A percentile compares a stretch with the other conserved stretches of the same genome.
These are phyloP conservation scores for Etheostoma nigrum DNA, from an alignment of 2,797 vertebrate species.

Conservation along the genomic window DNA sequence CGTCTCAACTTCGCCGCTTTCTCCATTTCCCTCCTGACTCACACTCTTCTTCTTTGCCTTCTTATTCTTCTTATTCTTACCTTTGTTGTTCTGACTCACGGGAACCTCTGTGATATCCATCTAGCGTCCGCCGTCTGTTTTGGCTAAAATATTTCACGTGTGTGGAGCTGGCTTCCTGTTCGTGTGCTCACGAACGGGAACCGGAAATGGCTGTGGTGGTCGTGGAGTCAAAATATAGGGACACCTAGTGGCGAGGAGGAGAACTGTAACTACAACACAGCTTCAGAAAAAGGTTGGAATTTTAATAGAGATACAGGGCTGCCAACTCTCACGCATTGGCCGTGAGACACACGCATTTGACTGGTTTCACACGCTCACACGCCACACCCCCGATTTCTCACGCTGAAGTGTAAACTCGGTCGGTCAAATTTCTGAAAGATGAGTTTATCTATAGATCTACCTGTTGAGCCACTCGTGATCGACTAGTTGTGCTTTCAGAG, in stretches of 20 bases:
- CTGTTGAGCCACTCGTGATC: no score
- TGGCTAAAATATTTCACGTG: conserved; percentile 64
- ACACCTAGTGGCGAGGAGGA: conserved; percentile 63
- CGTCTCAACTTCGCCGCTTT: conserved; percentile 21
- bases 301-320: no score
- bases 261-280: not conserved
- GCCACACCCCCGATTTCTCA: no score
- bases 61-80: conserved; percentile 70
- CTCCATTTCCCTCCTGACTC: conserved; percentile 12
- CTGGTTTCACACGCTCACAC: no score
- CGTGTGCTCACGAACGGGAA: conserved; percentile 23
- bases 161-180: not conserved
- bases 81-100: conserved; percentile 18
- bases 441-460: no score
- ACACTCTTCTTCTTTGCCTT: conserved; percentile 23
- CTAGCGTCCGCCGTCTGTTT: conserved; percentile 40
- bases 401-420: no score
- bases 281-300: not conserved
- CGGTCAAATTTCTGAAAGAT: no score
- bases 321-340: no score
- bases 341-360: no score
- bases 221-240: not conserved
- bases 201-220: conserved; percentile 17
- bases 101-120: conserved; percentile 74
- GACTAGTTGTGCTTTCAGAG: no score